Conservation (phyloP, 2,113 vertebrate genomes). For the Ophthalmolycus amberensis region DNA sequence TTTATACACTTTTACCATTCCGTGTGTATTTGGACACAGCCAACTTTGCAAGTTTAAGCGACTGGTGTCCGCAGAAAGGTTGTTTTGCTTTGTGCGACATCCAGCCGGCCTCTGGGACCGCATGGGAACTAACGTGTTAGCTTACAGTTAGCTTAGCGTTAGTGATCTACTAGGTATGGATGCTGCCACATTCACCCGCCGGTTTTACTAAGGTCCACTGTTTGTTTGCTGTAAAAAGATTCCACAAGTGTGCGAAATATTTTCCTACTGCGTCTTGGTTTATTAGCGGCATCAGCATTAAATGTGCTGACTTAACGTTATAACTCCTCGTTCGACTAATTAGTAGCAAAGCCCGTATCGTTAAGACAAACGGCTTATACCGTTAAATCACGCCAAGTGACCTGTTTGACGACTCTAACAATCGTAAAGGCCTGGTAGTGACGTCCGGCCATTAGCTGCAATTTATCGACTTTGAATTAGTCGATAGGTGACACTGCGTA, state of each 20-base stretch:
- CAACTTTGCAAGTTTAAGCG: accelerated
- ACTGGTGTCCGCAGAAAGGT: no score
- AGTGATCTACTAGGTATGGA: neutral
- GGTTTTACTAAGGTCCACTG: accelerated
- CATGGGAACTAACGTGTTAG: conserved; percentile 71
- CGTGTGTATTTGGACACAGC: accelerated
- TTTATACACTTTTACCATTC: accelerated
- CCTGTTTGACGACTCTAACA: accelerated
- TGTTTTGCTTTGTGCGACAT: conserved; percentile 4
- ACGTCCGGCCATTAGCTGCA: neutral
- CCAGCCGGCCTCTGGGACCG: conserved; percentile 49
- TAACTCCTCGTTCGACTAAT: neutral
- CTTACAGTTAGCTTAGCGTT: conserved; percentile 36
- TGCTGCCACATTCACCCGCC: conserved; percentile 9
- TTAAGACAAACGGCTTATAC: neutral
- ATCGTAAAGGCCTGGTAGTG: neutral
- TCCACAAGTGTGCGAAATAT: accelerated
- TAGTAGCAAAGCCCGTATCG: neutral
- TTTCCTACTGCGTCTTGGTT: accelerated
- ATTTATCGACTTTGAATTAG: neutral
- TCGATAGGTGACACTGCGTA: neutral
- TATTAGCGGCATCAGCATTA: accelerated
- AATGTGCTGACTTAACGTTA: neutral
- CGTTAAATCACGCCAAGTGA: neutral
- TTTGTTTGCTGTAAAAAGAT: no score